Percentiles rank a stretch among this genome's conserved stretches.
These are phyloP conservation scores for Chloropsis cyanopogon DNA, from an alignment of 2,113 vertebrate species.

Conservation along the genomic window DNA sequence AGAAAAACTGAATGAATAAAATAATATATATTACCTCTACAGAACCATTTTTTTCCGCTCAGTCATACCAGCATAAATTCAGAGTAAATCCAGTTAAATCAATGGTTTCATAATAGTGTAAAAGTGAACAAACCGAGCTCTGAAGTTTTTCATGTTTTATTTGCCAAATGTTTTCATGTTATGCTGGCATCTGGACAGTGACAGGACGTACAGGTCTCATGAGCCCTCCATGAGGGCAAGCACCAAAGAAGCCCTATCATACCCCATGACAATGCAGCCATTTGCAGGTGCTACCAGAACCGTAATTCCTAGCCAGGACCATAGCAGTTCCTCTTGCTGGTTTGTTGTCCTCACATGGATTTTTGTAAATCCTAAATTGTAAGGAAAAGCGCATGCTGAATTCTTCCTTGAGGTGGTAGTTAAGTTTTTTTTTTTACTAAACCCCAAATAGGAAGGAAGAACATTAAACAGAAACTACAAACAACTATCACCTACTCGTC, in stretches of 20 bases:
- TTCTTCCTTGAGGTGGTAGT: background rate
- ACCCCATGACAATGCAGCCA: background rate
- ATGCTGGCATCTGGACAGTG: constrained; percentile 13
- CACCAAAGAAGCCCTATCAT: constrained; percentile 5
- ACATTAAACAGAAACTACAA: background rate
- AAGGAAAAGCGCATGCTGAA: background rate
- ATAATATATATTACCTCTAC: background rate
- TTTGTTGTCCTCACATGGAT: background rate
- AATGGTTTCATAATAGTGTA: background rate
- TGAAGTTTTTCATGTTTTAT: constrained; percentile 15
- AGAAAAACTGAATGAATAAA: background rate
- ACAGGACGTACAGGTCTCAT: constrained; percentile 34
- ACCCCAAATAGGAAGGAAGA: background rate
- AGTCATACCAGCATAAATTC: background rate
- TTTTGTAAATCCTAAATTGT: background rate
- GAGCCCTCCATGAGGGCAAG: background rate
- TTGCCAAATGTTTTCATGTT: constrained; percentile 37
- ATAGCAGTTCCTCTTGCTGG: background rate
- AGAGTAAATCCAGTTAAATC: background rate
- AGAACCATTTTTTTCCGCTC: background rate
- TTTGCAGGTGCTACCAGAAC: background rate
- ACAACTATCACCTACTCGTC: accelerated
- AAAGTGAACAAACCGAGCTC: background rate
- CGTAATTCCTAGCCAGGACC: background rate
- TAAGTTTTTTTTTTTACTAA: background rate